These are phyloP conservation scores for Podiceps cristatus DNA, from an alignment of 2,113 vertebrate genomes.

Conservation along the genomic window DNA sequence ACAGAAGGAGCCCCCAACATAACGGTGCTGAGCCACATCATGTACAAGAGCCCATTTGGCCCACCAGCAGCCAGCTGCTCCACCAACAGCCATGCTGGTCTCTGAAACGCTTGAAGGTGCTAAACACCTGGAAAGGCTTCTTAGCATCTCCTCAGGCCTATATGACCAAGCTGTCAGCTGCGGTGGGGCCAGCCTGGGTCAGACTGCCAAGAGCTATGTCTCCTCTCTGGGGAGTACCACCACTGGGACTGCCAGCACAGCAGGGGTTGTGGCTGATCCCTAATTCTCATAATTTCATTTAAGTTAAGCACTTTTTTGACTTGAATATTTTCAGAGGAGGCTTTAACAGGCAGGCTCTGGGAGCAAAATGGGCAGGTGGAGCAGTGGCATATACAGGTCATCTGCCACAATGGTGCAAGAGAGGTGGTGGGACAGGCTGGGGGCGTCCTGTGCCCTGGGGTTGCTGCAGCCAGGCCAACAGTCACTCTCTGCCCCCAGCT, in stretches of 20 bases:
- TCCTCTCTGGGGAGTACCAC: background rate
- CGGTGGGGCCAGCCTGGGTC: fast-evolving
- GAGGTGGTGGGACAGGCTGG: background rate
- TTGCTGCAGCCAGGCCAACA: background rate
- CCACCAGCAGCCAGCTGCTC: background rate
- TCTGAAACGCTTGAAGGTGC: background rate
- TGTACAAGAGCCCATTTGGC: background rate
- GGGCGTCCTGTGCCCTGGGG: background rate
- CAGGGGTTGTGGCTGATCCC: background rate
- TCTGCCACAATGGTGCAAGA: fast-evolving
- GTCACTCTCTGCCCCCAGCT: background rate
- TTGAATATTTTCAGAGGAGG: background rate
- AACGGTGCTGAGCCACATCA: fast-evolving
- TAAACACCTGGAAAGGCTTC: background rate
- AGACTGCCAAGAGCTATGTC: fast-evolving
- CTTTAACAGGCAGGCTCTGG: background rate
- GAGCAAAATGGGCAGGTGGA: background rate
- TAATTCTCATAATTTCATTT: too few species aligned
- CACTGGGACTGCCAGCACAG: fast-evolving
- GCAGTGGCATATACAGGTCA: too few species aligned
- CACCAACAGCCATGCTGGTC: fast-evolving
- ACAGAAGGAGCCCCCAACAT: background rate
- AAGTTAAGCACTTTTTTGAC: background rate
- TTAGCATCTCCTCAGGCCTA: background rate
- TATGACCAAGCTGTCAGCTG: background rate